Evolutionary conservation across 1,140 invertebrate species (phyloP), one percentile per base, ranked within the genome.

Genomic region (Cydia pomonella): DNA sequence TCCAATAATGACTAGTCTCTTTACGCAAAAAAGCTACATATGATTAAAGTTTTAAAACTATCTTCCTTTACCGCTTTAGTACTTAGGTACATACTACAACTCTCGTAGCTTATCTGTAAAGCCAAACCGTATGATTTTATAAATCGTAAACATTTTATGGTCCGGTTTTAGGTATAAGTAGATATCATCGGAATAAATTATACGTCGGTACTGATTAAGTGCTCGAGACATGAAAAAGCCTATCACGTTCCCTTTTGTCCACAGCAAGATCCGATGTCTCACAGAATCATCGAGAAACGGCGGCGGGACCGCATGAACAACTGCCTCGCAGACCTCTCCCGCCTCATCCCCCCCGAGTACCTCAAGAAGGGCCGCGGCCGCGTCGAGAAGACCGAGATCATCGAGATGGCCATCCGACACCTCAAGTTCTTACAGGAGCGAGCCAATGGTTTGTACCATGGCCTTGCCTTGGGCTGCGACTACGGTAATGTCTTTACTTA

Each of bases 321-420:
- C 90, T 99, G 98, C 90, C 92, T 99, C 59, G 98, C 98, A 0
- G 98, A 99, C 87, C 94, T 99, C 0, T 98, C 98, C 47, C 95
- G 97, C 29, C 95, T 99, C 3, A 98, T 99, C 73, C 98, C 98
- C 0, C 95, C 97, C 0, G 97, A 98, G 78, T 99, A 99, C 87
- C 94, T 99, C 82, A 98, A 98, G 93, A 99, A 99, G 92, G 98
- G 98, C 3, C 95, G 98, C 66, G 98, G 98, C 12, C 94, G 98
- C 9, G 98, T 99, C 13, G 98, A 99, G 87, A 99, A 99, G 92
- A 99, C 98, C 0, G 98, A 99, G 93, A 99, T 99, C 73, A 99
- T 99, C 73, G 98, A 99, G 93, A 98, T 99, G 98, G 98, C 98
- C 13, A 99, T 99, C 71, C 96, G 97, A 73, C 97, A 99, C 84